phyloP scores from a whole-genome alignment of 2,113 vertebrate species.

The Atractosteus spatula region DNA sequence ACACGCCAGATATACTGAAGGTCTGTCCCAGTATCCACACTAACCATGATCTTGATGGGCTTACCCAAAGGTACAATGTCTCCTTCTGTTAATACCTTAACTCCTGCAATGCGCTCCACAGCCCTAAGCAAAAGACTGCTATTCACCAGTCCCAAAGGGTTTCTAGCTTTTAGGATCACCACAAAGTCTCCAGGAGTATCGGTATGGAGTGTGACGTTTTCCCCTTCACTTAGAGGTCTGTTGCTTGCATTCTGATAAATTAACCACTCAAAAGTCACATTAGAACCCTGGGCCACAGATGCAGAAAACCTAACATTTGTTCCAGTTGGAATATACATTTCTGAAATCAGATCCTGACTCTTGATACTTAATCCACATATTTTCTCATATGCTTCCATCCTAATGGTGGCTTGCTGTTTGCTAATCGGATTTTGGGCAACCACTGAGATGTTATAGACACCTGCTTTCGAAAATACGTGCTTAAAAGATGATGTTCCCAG shows the following conservation, averaged over 20 bases:
- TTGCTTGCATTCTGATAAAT: conserved; percentile 29
- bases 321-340: conserved; percentile 50
- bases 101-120: conserved; percentile 44
- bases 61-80: conserved; percentile 38
- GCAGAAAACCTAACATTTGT: conserved; percentile 47
- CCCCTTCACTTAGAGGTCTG: conserved; percentile 22
- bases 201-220: conserved; percentile 41
- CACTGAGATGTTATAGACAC: conserved; percentile 52
- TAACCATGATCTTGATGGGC: conserved; percentile 52
- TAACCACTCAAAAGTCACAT: conserved; percentile 61
- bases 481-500: conserved; percentile 42
- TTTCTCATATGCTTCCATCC: conserved; percentile 57
- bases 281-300: conserved; percentile 55
- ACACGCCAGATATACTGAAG: conserved; percentile 62
- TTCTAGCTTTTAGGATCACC: conserved; percentile 55
- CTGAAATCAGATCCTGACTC: conserved; percentile 37
- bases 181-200: conserved; percentile 45
- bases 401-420: conserved; percentile 38
- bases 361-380: conserved; percentile 53
- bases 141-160: conserved; percentile 47
- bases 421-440: conserved; percentile 53
- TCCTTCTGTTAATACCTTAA: conserved; percentile 36
- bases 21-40: conserved; percentile 50
- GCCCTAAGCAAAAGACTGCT: conserved; percentile 41
- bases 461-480: conserved; percentile 53